These are phyloP conservation scores for Thunnus albacares DNA, from an alignment of 2,797 vertebrate genomes.

Conservation along the genomic window DNA sequence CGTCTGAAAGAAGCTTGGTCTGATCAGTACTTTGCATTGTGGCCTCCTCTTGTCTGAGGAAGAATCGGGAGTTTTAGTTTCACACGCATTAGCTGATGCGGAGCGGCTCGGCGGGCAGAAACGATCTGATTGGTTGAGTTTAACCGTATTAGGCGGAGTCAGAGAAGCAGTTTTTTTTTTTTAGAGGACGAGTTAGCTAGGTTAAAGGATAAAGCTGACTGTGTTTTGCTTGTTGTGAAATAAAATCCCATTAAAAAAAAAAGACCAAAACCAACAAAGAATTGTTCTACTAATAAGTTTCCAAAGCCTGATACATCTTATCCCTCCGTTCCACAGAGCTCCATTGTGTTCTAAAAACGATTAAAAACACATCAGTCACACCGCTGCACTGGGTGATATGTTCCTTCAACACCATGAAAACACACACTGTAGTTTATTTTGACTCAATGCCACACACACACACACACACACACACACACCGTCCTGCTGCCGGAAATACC, in stretches of 20 bases:
- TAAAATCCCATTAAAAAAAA: background rate
- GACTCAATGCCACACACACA: background rate
- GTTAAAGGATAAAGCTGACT: background rate
- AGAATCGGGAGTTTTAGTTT: constrained; percentile 34
- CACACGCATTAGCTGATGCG: constrained; percentile 35
- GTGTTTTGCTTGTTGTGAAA: too few species aligned
- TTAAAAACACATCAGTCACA: background rate
- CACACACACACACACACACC: background rate
- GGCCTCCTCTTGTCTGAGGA: constrained; percentile 40
- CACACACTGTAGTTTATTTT: constrained; percentile 1
- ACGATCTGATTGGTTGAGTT: constrained; percentile 27
- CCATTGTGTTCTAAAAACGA: too few species aligned
- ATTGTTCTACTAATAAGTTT: background rate
- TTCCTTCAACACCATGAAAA: background rate
- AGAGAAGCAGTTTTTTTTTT: background rate
- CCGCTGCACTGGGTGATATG: background rate
- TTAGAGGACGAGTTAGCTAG: background rate
- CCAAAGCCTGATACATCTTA: too few species aligned
- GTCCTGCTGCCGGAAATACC: background rate
- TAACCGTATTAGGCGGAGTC: constrained; percentile 30
- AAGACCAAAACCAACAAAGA: background rate
- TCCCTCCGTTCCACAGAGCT: too few species aligned
- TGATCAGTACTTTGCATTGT: constrained; percentile 39
- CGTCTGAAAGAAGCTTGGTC: constrained; percentile 41
- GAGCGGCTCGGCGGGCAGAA: constrained; percentile 4